Base-by-base conservation (phyloP, 2,888 invertebrate genomes). In the Galeopsomyia nigrocyanea region DNA sequence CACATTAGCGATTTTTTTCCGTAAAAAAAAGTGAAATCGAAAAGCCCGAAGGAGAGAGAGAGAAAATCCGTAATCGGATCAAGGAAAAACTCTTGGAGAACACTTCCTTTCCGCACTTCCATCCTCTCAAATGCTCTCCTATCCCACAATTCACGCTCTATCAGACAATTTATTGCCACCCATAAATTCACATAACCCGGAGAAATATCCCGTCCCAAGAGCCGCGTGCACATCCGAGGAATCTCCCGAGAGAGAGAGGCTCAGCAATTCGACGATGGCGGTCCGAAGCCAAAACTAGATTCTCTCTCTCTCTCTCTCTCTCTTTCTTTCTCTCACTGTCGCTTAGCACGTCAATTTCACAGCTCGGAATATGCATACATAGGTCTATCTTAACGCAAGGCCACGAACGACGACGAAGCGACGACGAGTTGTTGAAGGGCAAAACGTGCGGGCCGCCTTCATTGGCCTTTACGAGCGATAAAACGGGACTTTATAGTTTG, bases 391-490 rank as follows among this genome's bases (percentile, higher is more conserved):
- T 60, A 61, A 68, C 61, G 65, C 70, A 57, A 50, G 60, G 55
- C 19, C 51, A 53, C 3, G 9, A 61, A 7, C 47, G 22, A 7
- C 62, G 21, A 47, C 5, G 49, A 39, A 31, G 39, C 22, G 58
- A 31, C 51, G 26, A 26, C 55, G 19, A 21, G 53, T 9, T 26
- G 31, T 79, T 78, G 79, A 80, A 81, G 83, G 82, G 83, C 81
- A 80, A 82, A 26, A 83, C 83, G 84, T 82, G 83, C 82, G 83
- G 80, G 81, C 81, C 82, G 50, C 74, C 39, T 83, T 83, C 82
- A 80, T 84, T 82, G 82, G 79, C 80, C 26, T 85, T 85, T 85
- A 85, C 82, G 85, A 82, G 68, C 84, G 79, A 80, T 85, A 83
- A 84, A 84, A 81, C 81, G 80, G 78, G 78, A 79, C 80, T 83